Evolutionary conservation across 2,797 vertebrate species (phyloP), one percentile per base, ranked within the genome.

Genomic region (Siniperca obscura): DNA sequence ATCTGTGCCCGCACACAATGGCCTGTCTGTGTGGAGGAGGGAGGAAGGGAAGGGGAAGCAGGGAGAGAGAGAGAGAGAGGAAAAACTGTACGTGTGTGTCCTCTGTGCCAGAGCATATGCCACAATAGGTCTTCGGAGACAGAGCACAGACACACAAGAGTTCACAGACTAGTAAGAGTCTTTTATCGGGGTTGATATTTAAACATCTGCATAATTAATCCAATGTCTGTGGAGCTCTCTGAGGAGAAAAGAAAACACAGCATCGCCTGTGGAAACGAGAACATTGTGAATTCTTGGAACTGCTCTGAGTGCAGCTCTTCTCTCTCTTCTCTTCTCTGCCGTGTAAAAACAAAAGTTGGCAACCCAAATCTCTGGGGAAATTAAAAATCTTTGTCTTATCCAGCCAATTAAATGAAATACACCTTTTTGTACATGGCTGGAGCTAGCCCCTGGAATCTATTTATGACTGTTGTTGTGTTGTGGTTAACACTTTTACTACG

Each of bases 1-100:
- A 95, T 95, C 94, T 94, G 89, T 90, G 94, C 88, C 93, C 90
- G 82, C 86, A 93, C 94, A 96, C 95, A 96, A 96, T 95, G 93
- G 89, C 78, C 86, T 86, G 92, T 92, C 92, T 96, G 94, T 96
- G 92, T 87, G 82, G 62, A 86, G 81, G 80, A 74, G 60, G 86
- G 76, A 79, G 85, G 77, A 11, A 36, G 67, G 74, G 65, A 59
- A 62, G 27, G 68, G 67, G 74, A 62, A 66, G 56, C 57, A 21
- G 60, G 46, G 34, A 60, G 56, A 67, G 76, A 25, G 27, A 46
- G 56, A 61, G 71, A 25, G 76, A 56, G 65, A 61, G 64, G 64
- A 69, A 79, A 86, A 73, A 87, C 80, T 87, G 81, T 62, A 80
- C 88, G 83, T 83, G 81, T 86, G 86, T 74, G 76, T 89, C 83